These are phyloP conservation scores for Calameuta pallipes DNA, from an alignment of 2,888 invertebrate species.

Conservation along the genomic window DNA sequence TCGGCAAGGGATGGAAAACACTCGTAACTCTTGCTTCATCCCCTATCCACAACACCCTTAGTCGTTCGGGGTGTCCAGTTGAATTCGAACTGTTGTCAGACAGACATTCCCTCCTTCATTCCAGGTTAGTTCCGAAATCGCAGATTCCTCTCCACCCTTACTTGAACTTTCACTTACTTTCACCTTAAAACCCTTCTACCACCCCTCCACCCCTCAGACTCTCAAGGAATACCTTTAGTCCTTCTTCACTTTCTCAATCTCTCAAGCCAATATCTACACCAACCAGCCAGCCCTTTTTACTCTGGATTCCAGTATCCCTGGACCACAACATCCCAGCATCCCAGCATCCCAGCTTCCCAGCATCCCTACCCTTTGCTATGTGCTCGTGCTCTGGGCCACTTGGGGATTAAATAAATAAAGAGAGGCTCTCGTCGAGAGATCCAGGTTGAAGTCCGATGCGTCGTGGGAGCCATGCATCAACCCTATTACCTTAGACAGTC, in stretches of 20 bases:
- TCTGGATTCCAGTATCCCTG: not conserved
- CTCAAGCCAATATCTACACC: constrained; percentile 8
- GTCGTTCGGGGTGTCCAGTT: not conserved
- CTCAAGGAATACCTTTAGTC: constrained; percentile 8
- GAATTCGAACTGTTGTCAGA: constrained; percentile 20
- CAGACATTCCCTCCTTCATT: constrained; percentile 7
- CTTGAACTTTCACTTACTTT: constrained; percentile 11
- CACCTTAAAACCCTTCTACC: not conserved
- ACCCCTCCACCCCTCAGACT: not conserved
- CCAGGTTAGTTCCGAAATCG: constrained; percentile 17
- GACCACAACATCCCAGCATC: not conserved
- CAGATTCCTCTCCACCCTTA: constrained; percentile 18
- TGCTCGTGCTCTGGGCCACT: constrained; percentile 25
- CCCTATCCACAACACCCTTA: not conserved
- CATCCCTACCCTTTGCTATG: not conserved
- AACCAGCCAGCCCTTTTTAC: not conserved
- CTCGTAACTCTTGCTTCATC: constrained; percentile 24
- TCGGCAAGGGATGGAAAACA: constrained; percentile 24
- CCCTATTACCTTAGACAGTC: constrained; percentile 53
- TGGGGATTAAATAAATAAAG: constrained; percentile 54
- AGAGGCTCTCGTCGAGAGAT: constrained; percentile 34
- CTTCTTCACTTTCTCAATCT: not conserved
- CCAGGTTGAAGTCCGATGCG: constrained; percentile 35
- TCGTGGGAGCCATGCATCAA: constrained; percentile 60
- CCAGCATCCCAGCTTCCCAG: not conserved